These are phyloP conservation scores for Notolepis coatsorum DNA, from an alignment of 2,797 vertebrate species.

Conservation along the genomic window DNA sequence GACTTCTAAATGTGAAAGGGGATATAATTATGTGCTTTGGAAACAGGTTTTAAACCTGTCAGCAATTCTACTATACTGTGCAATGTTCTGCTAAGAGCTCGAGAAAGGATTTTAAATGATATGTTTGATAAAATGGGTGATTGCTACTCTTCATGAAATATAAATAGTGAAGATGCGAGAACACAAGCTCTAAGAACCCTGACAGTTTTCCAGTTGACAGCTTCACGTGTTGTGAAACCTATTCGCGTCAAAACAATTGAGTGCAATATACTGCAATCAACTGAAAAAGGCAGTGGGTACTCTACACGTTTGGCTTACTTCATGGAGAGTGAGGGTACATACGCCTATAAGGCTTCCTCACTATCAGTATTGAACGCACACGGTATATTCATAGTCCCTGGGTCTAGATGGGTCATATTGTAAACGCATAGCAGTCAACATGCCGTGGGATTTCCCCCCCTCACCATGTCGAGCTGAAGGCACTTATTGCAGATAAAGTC, in stretches of 20 bases:
- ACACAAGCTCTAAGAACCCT: no score
- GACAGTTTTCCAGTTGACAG: constrained; percentile 20
- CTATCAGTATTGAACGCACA: constrained; percentile 28
- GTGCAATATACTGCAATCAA: constrained; percentile 65
- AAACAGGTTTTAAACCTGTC: no score
- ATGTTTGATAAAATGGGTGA: no score
- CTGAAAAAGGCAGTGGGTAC: constrained; percentile 43
- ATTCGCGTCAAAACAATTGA: no score
- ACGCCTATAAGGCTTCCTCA: constrained; percentile 57
- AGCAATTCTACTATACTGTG: no score
- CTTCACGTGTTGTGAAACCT: no score
- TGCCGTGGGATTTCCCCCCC: constrained; percentile 20
- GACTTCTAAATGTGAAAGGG: no score
- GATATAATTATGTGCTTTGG: no score
- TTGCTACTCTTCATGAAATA: no score
- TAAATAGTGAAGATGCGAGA: no score
- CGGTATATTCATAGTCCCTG: constrained; percentile 16
- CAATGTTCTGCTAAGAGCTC: no score
- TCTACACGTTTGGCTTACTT: constrained; percentile 46
- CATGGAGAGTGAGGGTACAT: constrained; percentile 52
- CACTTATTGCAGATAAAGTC: constrained; percentile 62
- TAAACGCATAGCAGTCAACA: constrained; percentile 21
- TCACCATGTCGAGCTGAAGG: constrained; percentile 44
- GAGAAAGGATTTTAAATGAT: no score
- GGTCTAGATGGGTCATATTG: constrained; percentile 27